phyloP scores from a whole-genome alignment of 2,113 vertebrate genomes.

The Crotophaga sulcirostris region DNA sequence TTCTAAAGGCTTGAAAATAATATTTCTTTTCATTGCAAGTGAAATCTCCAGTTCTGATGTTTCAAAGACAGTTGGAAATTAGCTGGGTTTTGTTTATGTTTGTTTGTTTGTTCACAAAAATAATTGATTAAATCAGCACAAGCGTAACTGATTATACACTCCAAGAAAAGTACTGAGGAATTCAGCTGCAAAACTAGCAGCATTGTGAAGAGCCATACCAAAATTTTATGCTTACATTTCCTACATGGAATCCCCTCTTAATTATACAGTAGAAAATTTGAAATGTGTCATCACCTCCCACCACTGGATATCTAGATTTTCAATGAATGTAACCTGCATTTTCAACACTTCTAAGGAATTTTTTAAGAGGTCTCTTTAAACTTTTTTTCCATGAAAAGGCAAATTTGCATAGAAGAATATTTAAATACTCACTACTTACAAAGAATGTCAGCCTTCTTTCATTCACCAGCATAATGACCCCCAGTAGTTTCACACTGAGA shows the following conservation, averaged over 20 bases:
- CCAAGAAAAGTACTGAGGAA: constrained; percentile 16
- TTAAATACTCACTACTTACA: not conserved
- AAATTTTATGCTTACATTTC: not conserved
- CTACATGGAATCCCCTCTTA: constrained; percentile 38
- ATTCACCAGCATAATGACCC: constrained; percentile 12
- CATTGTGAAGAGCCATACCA: not conserved
- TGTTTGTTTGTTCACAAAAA: constrained; percentile 61
- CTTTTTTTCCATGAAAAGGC: not conserved
- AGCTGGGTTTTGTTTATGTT: constrained; percentile 14
- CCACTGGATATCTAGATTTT: constrained; percentile 20
- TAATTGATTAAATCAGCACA: constrained; percentile 68
- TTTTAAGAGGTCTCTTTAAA: not conserved
- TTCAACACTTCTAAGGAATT: not conserved
- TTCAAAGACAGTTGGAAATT: constrained; percentile 61
- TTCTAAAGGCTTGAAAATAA: constrained; percentile 36
- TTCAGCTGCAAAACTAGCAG: constrained; percentile 32
- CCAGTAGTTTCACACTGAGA: not conserved
- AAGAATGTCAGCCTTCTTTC: not conserved
- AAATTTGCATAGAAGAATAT: constrained; percentile 8
- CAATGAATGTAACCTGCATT: constrained; percentile 40
- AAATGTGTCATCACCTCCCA: constrained; percentile 36
- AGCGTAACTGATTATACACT: constrained; percentile 59
- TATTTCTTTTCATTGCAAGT: constrained; percentile 44
- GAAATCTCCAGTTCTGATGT: constrained; percentile 6
- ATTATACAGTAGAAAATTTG: constrained; percentile 21